Conservation (phyloP, 2,888 invertebrate genomes). For the Drosophila melanocephala region DNA sequence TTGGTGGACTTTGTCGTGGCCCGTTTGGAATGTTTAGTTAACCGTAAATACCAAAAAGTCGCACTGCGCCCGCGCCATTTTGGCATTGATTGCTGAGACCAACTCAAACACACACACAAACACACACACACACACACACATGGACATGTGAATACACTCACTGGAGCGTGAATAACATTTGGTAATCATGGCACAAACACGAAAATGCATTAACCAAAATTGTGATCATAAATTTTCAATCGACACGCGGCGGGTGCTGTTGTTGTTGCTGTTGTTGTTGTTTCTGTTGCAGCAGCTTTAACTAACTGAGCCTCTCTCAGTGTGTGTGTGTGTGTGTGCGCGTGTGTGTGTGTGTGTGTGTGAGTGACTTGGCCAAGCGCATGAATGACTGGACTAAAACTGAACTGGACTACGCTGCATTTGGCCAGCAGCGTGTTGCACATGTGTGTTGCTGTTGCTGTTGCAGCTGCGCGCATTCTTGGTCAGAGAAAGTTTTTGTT, state of each 20-base stretch:
- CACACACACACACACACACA: constrained; percentile 17
- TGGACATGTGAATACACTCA: constrained; percentile 62
- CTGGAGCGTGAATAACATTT: constrained; percentile 83
- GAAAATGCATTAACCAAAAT: constrained; percentile 86
- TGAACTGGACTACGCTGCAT: constrained; percentile 68
- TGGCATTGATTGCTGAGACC: constrained; percentile 73
- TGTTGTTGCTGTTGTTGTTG: constrained; percentile 36
- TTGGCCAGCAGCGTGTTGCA: constrained; percentile 56
- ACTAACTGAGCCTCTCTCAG: constrained; percentile 40
- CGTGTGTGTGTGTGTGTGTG: constrained; percentile 33
- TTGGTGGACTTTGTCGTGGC: constrained; percentile 58
- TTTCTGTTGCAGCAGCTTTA: constrained; percentile 32
- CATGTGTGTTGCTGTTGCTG: constrained; percentile 44
- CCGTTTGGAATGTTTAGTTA: constrained; percentile 75
- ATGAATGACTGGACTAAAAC: constrained; percentile 74
- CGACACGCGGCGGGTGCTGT: constrained; percentile 76
- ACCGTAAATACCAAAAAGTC: constrained; percentile 74
- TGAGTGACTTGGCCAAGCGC: constrained; percentile 52
- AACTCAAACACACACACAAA: constrained; percentile 31
- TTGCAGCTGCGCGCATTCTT: constrained; percentile 77
- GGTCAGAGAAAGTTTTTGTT: constrained; percentile 71
- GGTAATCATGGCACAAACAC: constrained; percentile 84
- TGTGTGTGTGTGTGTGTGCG: constrained; percentile 17
- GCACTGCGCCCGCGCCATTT: constrained; percentile 76
- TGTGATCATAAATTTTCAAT: constrained; percentile 85